phyloP scores from a whole-genome alignment of 2,888 invertebrate species.

The Nephrotoma guestfalica region DNA sequence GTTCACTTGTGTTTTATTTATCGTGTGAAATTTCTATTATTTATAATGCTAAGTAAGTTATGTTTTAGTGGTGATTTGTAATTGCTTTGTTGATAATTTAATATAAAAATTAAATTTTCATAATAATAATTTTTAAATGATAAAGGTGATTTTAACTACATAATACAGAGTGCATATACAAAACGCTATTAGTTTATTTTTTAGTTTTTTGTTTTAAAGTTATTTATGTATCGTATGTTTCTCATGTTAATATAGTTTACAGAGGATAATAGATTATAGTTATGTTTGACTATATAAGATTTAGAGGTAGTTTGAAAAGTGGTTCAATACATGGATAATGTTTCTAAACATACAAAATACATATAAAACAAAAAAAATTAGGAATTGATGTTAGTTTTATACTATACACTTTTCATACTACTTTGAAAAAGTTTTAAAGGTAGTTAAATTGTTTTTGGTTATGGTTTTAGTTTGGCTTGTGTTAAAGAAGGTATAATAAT shows the following conservation, averaged over 20 bases:
- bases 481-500: neutral
- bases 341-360: neutral
- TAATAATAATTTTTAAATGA: neutral
- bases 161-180: neutral
- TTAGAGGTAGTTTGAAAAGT: neutral
- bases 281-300: neutral
- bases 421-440: neutral
- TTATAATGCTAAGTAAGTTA: neutral
- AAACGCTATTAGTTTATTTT: neutral
- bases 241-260: neutral
- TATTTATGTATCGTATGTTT: neutral
- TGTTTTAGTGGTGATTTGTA: neutral
- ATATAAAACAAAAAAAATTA: neutral
- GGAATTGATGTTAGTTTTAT: neutral
- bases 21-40: neutral
- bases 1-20: neutral
- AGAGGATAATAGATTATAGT: neutral
- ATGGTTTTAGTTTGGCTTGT: neutral
- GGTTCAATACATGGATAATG: neutral
- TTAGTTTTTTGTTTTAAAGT: neutral
- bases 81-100: neutral
- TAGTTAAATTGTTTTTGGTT: neutral
- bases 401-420: conserved; percentile 1
- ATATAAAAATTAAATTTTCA: neutral
- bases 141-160: neutral